phyloP scores from a whole-genome alignment of 1,140 invertebrate genomes.

The Eumaeus atala region DNA sequence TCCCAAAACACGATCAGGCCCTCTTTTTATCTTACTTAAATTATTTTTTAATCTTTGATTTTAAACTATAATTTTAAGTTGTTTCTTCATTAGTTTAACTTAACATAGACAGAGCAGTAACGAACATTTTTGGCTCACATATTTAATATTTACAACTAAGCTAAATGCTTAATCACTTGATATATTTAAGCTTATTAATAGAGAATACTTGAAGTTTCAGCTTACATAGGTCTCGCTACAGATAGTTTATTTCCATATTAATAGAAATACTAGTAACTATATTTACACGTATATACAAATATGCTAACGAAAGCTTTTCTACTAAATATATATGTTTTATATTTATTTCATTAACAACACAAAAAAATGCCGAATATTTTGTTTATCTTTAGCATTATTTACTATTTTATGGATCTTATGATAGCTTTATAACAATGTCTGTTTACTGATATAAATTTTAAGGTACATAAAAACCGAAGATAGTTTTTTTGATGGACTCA shows the following conservation, averaged over 20 bases:
- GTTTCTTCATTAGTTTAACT: slow-evolving; percentile 28
- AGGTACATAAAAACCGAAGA: too few species aligned
- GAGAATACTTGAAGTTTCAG: background rate
- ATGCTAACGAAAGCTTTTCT: background rate
- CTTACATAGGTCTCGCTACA: background rate
- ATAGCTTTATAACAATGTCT: too few species aligned
- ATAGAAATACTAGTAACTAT: background rate
- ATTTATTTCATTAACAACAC: slow-evolving; percentile 11
- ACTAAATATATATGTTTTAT: background rate
- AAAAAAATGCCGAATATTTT: slow-evolving; percentile 4
- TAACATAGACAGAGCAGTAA: slow-evolving; percentile 8
- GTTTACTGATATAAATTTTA: too few species aligned
- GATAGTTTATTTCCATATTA: background rate
- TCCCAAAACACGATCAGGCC: slow-evolving; percentile 3
- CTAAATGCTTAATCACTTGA: slow-evolving; percentile 29
- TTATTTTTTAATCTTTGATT: slow-evolving; percentile 12
- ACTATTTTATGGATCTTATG: slow-evolving; percentile 6
- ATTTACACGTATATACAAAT: background rate
- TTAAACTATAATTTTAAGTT: slow-evolving; percentile 13
- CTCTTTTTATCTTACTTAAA: slow-evolving; percentile 7
- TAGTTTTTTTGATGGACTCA: too few species aligned
- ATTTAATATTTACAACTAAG: slow-evolving; percentile 5
- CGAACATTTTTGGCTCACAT: slow-evolving; percentile 7
- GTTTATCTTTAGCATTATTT: background rate
- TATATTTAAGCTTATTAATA: slow-evolving; percentile 5